Evolutionary conservation across 2,797 vertebrate species (phyloP), one percentile per base, ranked within the genome.

Genomic region (Alauda arvensis): DNA sequence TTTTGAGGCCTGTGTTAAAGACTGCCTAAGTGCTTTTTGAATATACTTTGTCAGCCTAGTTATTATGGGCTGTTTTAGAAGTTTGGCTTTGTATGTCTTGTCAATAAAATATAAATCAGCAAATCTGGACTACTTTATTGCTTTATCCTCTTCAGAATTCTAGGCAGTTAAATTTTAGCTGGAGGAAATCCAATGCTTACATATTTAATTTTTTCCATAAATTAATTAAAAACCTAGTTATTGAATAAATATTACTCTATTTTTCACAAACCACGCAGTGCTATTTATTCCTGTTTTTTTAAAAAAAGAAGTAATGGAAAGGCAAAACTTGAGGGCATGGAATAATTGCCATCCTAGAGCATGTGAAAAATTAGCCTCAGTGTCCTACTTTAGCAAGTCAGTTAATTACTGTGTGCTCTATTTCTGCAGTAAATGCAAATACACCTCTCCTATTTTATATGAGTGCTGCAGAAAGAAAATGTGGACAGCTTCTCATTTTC

Each of bases 341-440:
- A 75, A 88, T 93, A 93, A 93, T 89, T 92, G 66, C 55, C 46
- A 68, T 75, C 59, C 66, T 82, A 71, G n/a, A 87, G 65, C 37
- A 55, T 57, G 26, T 57, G 81, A 86, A 93, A 91, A 88, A 40
- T 84, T 79, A 78, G 66, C 46, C 45, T 84, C 61, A 34, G 37
- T 88, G 91, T 82, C 83, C 91, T 94, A 89, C 88, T 94, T 94
- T 62, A 86, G 81, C 57, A 86, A 84, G 59, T 68, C 76, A 84
- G 66, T 86, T 87, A 94, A 93, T 92, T 88, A 89, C 45, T 84
- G 29, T 52, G 63, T 70, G 81, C 69, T 90, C 75, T 68, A 51
- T 77, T 93, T 92, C 72, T 18, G 66, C 62, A 84, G 53, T 62
- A 91, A 88, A 75, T 65, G 89, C 18, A 0, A 84, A 75, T 80